A percentile compares a stretch with the other conserved stretches of the same genome.
These are phyloP conservation scores for Elaphurus davidianus DNA, from an alignment of 2,113 vertebrate species.

Conservation along the genomic window DNA sequence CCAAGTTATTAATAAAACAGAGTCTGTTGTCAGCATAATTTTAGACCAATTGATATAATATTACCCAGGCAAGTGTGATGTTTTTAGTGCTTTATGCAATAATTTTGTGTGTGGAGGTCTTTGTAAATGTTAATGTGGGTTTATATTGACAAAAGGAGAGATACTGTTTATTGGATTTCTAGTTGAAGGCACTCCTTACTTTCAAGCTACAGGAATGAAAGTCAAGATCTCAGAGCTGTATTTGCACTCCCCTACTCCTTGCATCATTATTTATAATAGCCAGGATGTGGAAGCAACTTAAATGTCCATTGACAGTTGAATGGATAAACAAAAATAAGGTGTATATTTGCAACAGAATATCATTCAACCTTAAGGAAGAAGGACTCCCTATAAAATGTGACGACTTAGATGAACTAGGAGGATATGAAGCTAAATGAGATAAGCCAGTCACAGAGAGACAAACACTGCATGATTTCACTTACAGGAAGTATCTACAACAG, in stretches of 20 bases:
- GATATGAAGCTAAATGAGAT: background rate
- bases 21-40: background rate
- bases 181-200: background rate
- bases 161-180: conserved; percentile 24
- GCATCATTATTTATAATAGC: background rate
- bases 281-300: background rate
- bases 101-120: background rate
- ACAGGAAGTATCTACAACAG: too few relatives aligned
- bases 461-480: background rate
- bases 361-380: background rate
- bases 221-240: background rate
- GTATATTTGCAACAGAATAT: background rate
- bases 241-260: background rate
- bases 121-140: background rate
- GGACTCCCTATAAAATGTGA: background rate
- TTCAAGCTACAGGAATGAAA: background rate
- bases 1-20: background rate
- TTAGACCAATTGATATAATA: background rate
- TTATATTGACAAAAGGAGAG: background rate
- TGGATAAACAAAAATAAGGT: background rate
- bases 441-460: background rate
- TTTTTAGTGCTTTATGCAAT: background rate
- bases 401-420: too few relatives aligned
- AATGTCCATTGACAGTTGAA: background rate
- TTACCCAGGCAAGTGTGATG: background rate